phyloP scores from a whole-genome alignment of 2,888 invertebrate species.

The Mimumesa dahlbomi region DNA sequence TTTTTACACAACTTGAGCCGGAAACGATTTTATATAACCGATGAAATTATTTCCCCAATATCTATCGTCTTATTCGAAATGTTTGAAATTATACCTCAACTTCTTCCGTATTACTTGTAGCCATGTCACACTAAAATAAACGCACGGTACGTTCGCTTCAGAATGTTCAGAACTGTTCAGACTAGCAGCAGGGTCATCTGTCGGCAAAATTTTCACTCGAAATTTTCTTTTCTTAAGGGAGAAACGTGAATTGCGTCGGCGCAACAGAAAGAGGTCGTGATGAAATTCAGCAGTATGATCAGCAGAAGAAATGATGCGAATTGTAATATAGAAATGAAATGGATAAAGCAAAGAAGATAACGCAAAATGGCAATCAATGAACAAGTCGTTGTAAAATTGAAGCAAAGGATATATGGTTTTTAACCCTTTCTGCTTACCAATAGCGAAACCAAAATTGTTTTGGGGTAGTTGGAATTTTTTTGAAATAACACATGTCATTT shows the following conservation, averaged over 20 bases:
- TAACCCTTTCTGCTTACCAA: not conserved
- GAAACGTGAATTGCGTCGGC: slow-evolving; percentile 30
- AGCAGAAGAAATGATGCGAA: not conserved
- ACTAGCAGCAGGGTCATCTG: slow-evolving; percentile 63
- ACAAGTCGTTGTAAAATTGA: no score
- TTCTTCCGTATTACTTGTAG: slow-evolving; percentile 84
- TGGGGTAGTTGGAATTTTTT: slow-evolving; percentile 33
- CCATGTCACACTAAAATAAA: slow-evolving; percentile 81
- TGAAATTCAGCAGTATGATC: slow-evolving; percentile 15
- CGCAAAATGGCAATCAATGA: no score
- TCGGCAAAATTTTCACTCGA: slow-evolving; percentile 55
- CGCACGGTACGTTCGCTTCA: slow-evolving; percentile 39
- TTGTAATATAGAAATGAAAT: not conserved
- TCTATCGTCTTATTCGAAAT: not conserved
- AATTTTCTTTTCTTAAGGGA: slow-evolving; percentile 39
- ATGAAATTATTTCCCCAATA: not conserved
- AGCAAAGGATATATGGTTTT: not conserved
- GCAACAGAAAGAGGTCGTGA: slow-evolving; percentile 1
- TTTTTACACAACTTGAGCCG: not conserved
- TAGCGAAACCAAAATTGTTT: slow-evolving; percentile 17
- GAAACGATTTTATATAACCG: not conserved
- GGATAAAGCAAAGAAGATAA: not conserved
- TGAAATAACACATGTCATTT: slow-evolving; percentile 31
- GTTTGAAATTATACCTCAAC: slow-evolving; percentile 81
- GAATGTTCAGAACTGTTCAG: no score